phyloP scores from a whole-genome alignment of 2,113 vertebrate genomes.

The Apeltes quadracus region DNA sequence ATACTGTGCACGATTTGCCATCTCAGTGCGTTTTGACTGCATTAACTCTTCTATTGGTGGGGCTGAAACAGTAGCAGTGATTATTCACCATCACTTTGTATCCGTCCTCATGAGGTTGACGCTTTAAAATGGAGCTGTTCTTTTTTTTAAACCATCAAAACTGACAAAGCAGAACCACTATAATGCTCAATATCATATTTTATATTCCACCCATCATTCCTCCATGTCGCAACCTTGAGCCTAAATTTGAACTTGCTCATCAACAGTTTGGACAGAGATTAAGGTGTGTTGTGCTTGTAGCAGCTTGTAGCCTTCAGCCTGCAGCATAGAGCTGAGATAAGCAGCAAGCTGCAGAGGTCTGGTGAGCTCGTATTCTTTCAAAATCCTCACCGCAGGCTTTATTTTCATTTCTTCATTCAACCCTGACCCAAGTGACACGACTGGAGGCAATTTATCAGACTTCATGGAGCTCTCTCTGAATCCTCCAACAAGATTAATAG shows the following conservation, averaged over 20 bases:
- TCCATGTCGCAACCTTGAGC: background rate
- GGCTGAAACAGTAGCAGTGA: background rate
- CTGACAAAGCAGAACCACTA: background rate
- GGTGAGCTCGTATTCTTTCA: background rate
- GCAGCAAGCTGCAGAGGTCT: background rate
- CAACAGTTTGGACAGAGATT: background rate
- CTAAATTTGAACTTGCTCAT: background rate
- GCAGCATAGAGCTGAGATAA: background rate
- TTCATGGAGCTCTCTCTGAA: background rate
- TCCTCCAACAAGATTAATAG: background rate
- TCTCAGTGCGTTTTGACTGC: constrained; percentile 8
- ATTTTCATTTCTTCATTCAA: background rate
- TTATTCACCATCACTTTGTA: background rate
- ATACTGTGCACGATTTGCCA: background rate
- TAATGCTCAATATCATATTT: background rate
- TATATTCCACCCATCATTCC: background rate
- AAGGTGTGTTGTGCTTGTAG: background rate
- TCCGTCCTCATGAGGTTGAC: background rate
- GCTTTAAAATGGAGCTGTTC: background rate
- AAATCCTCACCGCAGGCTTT: background rate
- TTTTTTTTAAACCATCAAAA: background rate
- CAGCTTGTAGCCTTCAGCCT: background rate
- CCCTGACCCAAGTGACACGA: background rate
- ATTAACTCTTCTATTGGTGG: constrained; percentile 1
- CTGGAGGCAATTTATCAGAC: background rate